Base-by-base conservation (phyloP, 2,113 vertebrate species). In the Alectura lathami region DNA sequence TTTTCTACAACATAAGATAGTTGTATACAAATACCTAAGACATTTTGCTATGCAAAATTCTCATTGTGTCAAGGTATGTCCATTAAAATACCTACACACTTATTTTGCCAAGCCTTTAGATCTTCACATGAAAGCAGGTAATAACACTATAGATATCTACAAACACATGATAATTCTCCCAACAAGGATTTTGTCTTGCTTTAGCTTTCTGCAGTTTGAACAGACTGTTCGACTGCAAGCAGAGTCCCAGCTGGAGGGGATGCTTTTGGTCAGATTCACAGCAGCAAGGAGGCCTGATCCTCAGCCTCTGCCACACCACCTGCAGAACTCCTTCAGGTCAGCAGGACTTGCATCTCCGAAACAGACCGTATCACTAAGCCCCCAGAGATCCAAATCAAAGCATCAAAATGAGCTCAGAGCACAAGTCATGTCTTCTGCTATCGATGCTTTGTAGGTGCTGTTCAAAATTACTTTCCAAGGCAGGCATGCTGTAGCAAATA, bases 391-490 rank as follows among this genome's bases (percentile, higher is more conserved):
- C 10, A 89, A 74, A 42, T 87, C 20, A 45, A 57, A 70, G 18
- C 22, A 64, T 9, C 26, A 75, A 72, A 86, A 77, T 81, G 3
- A 77, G 42, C 60, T 84, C 21, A 72, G 20, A 83, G 50, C 18
- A 63, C 32, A 69, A 30, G 32, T 16, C 24, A 30, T 80, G 38
- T 32, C 47, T 70, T 70, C 68, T 73, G 51, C 22, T 38, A 51
- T 40, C 22, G 12, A 32, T 23, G 47, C 34, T 86, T 51, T 51
- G 40, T 30, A 45, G n/a, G 34, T 67, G 51, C 38, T 67, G 81
- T 82, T 84, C 51, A 84, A 94, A 93, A 90, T 69, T 75, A 32
- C 36, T 74, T 91, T 88, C 60, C 68, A 74, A 74, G 83, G 50
- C 23, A 70, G 0, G 0, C n/a, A 43, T 63, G 43, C n/a, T 51